Evolutionary conservation across 2,797 vertebrate species (phyloP).

Genomic region (Hippopotamyrus pictus): DNA sequence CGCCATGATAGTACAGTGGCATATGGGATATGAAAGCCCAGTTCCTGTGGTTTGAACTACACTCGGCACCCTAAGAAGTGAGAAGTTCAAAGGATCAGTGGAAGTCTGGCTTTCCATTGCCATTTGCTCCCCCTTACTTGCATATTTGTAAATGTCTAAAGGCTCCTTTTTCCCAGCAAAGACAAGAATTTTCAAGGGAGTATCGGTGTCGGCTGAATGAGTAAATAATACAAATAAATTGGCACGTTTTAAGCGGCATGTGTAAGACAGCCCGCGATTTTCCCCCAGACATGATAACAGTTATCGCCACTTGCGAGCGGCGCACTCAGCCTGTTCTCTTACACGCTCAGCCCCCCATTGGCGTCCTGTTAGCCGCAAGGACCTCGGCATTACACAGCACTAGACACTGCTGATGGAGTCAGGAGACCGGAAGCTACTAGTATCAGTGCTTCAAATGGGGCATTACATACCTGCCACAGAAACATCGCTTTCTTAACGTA

Average conservation of each 20-base stretch:
- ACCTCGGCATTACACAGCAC: neutral
- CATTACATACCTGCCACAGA: neutral
- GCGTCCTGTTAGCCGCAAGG: neutral
- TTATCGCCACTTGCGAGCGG: neutral
- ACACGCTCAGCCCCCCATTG: neutral
- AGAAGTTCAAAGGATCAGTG: neutral
- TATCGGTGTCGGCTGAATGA: neutral
- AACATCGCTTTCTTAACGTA: neutral
- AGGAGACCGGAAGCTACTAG: neutral
- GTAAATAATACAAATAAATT: conserved; percentile 13
- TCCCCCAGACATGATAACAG: conserved; percentile 2
- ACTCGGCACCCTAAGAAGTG: neutral
- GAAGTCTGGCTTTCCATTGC: neutral
- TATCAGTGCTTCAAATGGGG: neutral
- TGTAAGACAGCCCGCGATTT: neutral
- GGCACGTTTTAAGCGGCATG: neutral
- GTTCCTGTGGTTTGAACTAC: neutral
- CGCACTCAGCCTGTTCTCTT: neutral
- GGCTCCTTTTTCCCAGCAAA: neutral
- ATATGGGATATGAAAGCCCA: neutral
- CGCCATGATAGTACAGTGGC: neutral
- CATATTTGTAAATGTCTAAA: neutral
- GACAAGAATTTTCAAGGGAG: neutral
- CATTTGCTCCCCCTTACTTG: neutral
- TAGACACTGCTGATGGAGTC: neutral